Evolutionary conservation across 2,888 invertebrate genomes (phyloP), one percentile per base, ranked within the genome.

Genomic region (Agrotis exclamationis): DNA sequence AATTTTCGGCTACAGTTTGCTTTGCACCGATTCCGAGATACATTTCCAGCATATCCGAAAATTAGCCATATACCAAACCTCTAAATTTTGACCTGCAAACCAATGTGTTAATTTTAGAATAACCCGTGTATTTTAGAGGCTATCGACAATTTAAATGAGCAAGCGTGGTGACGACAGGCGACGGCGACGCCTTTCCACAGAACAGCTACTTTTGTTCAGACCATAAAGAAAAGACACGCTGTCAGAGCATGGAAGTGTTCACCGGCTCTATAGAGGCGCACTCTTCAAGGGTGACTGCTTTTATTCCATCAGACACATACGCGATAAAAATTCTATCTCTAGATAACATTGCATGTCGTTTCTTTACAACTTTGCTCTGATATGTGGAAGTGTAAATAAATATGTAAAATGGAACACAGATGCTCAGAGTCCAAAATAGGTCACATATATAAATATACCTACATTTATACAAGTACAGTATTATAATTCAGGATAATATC

Each of bases 191-290:
- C 60, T 69, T 70, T 74, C 70, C 76, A 67, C 70, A 77, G 79
- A 76, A 73, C 82, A 73, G 70, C 70, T 72, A 85, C 89, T 88
- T 89, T 91, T 90, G 90, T 91, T 84, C 71, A 69, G 70, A 66
- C 68, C 77, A 85, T 85, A 90, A 88, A 90, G 89, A 88, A 90
- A 84, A 83, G 81, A 79, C 73, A 72, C 76, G 63, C 81, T 83
- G 80, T 80, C 85, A 85, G 60, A 59, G 69, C 65, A 63, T 80
- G 69, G 78, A 84, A 82, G 74, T 39, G 73, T 67, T 74, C 56
- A 57, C 66, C 63, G 60, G 47, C 51, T 70, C 77, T 76, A 78
- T 77, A 79, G 74, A 83, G 58, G 53, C 72, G 70, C 63, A 58
- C 79, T 78, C 79, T 84, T 79, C 72, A 77, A 76, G 79, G 74